These are phyloP conservation scores for Enhydra lutris DNA, from an alignment of 2,113 vertebrate species.

Conservation along the genomic window DNA sequence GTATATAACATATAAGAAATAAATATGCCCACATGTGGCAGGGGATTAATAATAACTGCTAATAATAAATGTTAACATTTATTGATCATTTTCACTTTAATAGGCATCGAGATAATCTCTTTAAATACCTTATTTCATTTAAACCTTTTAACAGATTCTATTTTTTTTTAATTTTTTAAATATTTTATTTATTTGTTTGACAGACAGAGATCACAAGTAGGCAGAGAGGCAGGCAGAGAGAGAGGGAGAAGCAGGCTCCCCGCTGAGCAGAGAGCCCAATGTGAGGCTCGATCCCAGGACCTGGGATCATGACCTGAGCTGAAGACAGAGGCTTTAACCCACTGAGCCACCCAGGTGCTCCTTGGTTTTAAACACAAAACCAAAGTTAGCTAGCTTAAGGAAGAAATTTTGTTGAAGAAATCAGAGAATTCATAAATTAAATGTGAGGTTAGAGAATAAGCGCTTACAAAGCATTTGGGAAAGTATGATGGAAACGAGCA, in stretches of 20 bases:
- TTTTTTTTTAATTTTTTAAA: too few species aligned
- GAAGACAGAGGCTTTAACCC: too few species aligned
- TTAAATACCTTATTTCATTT: slow-evolving; percentile 7
- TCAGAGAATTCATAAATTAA: slow-evolving; percentile 3
- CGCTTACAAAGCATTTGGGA: background rate
- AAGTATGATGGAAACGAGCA: background rate
- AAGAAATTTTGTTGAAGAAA: slow-evolving; percentile 19
- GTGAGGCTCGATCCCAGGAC: too few species aligned
- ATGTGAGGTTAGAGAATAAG: background rate
- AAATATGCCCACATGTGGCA: background rate
- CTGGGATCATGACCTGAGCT: too few species aligned
- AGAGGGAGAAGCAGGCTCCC: too few species aligned
- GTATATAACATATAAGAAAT: background rate
- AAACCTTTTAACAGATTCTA: slow-evolving; percentile 7
- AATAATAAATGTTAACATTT: slow-evolving; percentile 8
- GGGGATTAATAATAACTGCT: background rate
- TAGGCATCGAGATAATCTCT: slow-evolving; percentile 36
- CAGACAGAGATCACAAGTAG: too few species aligned
- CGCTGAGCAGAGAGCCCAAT: too few species aligned
- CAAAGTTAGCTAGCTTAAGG: background rate
- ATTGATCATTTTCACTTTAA: slow-evolving; percentile 13
- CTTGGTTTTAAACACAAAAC: slow-evolving; percentile 3
- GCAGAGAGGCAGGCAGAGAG: too few species aligned
- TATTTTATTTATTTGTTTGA: too few species aligned
- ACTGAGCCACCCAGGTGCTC: too few species aligned